These are phyloP conservation scores for Philonicus albiceps DNA, from an alignment of 2,888 invertebrate species.

Conservation along the genomic window DNA sequence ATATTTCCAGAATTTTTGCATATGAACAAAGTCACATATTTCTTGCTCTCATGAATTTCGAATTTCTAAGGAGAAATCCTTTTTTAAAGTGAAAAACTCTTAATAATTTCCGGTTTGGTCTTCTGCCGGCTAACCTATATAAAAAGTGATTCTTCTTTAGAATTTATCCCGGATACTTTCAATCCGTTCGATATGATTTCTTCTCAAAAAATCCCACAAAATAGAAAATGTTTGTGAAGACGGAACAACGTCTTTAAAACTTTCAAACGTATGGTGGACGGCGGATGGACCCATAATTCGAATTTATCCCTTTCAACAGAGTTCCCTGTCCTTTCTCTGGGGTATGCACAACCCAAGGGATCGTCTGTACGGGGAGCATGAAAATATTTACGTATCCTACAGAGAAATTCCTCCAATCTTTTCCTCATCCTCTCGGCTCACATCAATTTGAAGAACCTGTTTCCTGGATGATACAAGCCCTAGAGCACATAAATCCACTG, in stretches of 20 bases:
- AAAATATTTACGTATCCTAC: slow-evolving; percentile 2
- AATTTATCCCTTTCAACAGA: neutral
- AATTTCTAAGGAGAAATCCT: neutral
- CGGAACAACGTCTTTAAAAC: neutral
- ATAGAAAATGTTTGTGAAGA: neutral
- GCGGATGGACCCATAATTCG: neutral
- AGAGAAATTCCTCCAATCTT: neutral
- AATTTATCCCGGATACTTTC: neutral
- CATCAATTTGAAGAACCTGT: slow-evolving; percentile 4
- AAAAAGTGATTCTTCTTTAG: neutral
- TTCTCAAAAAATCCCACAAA: neutral
- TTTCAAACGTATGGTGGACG: neutral
- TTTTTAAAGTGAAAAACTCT: neutral
- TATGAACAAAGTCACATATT: neutral
- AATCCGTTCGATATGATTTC: neutral
- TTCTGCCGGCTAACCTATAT: neutral
- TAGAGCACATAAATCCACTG: neutral
- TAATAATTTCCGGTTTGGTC: neutral
- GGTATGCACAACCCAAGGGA: neutral
- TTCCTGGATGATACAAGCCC: neutral
- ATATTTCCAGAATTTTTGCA: neutral
- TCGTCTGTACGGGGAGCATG: neutral
- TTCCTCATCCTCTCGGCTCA: neutral
- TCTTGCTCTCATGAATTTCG: neutral
- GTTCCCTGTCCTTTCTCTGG: neutral